Conservation (phyloP, 2,797 vertebrate genomes). For the Danio kyathit region DNA sequence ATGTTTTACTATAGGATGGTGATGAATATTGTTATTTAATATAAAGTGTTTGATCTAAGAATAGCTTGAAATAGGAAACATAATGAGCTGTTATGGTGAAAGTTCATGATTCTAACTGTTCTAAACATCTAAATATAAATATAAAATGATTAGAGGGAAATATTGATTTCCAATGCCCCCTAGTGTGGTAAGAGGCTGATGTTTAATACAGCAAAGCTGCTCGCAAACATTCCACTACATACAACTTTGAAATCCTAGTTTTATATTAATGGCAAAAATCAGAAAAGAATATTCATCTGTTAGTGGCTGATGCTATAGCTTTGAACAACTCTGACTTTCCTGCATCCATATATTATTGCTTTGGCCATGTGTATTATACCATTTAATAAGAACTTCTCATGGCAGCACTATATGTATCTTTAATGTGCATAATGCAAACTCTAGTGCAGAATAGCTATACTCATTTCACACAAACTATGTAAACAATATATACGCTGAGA, state of each 20-base stretch:
- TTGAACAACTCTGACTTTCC: background rate
- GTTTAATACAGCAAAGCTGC: slow-evolving; percentile 15
- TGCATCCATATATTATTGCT: background rate
- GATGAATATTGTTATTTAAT: no score
- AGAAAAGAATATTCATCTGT: background rate
- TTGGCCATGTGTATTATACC: background rate
- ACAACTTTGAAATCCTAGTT: background rate
- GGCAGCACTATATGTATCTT: background rate
- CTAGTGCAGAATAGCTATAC: background rate
- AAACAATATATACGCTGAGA: slow-evolving; percentile 49
- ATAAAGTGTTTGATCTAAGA: no score
- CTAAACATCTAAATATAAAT: no score
- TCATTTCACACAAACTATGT: background rate
- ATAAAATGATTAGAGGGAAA: slow-evolving; percentile 22
- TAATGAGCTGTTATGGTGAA: background rate
- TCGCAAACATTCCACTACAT: background rate
- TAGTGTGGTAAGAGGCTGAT: slow-evolving; percentile 42
- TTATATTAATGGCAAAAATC: background rate
- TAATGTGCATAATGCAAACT: background rate
- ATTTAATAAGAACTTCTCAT: slow-evolving; percentile 7
- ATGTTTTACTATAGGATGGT: no score
- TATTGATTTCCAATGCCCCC: slow-evolving; percentile 57
- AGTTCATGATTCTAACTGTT: no score
- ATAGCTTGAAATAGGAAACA: no score
- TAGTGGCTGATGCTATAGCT: background rate